These are phyloP conservation scores for Varanus salvator DNA, from an alignment of 2,113 vertebrate genomes.

Conservation along the genomic window DNA sequence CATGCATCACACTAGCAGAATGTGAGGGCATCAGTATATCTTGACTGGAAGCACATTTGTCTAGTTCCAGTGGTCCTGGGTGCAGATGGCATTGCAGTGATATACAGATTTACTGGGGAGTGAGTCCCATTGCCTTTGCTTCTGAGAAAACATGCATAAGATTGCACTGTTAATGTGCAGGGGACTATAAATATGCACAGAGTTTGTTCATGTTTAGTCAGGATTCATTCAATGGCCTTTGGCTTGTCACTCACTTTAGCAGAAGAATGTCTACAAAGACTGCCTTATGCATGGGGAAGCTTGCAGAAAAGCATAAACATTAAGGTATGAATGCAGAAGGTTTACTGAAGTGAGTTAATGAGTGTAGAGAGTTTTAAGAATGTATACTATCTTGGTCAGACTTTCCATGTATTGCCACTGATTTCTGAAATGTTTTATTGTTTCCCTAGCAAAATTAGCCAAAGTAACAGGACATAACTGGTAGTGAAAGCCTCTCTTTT, in stretches of 20 bases:
- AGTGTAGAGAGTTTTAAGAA: not conserved
- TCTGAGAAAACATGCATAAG: not conserved
- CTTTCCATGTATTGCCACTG: not conserved
- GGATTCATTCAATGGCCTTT: too few relatives aligned
- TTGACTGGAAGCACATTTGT: not conserved
- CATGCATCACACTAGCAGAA: not conserved
- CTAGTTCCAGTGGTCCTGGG: not conserved
- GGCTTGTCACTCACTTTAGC: not conserved
- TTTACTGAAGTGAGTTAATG: not conserved
- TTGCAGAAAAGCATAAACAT: not conserved
- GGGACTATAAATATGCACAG: not conserved
- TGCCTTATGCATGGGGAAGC: not conserved
- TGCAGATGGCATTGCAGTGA: not conserved
- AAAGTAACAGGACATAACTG: not conserved
- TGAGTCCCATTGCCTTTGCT: not conserved
- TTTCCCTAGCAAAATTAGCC: not conserved
- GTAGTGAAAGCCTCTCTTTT: not conserved
- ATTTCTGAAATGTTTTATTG: rapidly evolving
- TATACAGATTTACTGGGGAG: not conserved
- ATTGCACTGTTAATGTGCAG: not conserved
- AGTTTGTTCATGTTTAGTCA: not conserved
- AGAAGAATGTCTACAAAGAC: not conserved
- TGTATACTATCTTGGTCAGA: not conserved
- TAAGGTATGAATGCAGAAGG: not conserved
- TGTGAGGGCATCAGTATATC: not conserved